Evolutionary conservation across 1,140 invertebrate species (phyloP), one percentile per base, ranked within the genome.

Genomic region (Drosophila ercepeae): DNA sequence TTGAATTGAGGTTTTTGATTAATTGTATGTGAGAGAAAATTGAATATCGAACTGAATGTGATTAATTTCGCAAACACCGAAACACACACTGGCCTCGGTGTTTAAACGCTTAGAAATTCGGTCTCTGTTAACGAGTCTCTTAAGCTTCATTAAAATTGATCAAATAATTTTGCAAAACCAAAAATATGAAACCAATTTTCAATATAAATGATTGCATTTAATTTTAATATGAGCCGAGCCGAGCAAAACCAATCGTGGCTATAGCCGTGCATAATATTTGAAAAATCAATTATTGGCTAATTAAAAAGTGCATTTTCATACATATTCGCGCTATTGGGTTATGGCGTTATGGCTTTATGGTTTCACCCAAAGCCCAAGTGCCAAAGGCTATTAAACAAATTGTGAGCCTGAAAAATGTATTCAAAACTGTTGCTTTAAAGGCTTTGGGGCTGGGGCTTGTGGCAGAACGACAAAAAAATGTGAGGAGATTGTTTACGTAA

Each of bases 41-140:
- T 68, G 64, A 60, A 71, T 59, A 71, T 59, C 27, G 44, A 48
- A 58, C 65, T 60, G 32, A 76, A 76, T 50, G 51, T 65, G 48
- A 57, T 71, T 77, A 76, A 77, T 68, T 65, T 42, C 19, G 7
- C 18, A 19, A 16, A 65, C 11, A 64, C 45, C n/a, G 29, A 41
- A 9, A 41, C 6, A 11, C 21, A 21, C 18, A 41, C 14, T 16
- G 11, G 1, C 2, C n/a, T 3, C 7, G 29, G 27, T 8, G 29
- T 29, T 41, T n/a, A 65, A 61, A 16, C 18, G 58, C 25, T 50
- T 61, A 63, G 59, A 65, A 50, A 42, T 63, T 9, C 44, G 39
- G 29, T 11, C 36, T 14, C 39, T 13, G 39, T 44, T 44, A 27
- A 29, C 52, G 21, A 42, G 13, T 18, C 21, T 42, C 21, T 34